These are phyloP conservation scores for Dascyllus trimaculatus DNA, from an alignment of 2,113 vertebrate species.

Conservation along the genomic window DNA sequence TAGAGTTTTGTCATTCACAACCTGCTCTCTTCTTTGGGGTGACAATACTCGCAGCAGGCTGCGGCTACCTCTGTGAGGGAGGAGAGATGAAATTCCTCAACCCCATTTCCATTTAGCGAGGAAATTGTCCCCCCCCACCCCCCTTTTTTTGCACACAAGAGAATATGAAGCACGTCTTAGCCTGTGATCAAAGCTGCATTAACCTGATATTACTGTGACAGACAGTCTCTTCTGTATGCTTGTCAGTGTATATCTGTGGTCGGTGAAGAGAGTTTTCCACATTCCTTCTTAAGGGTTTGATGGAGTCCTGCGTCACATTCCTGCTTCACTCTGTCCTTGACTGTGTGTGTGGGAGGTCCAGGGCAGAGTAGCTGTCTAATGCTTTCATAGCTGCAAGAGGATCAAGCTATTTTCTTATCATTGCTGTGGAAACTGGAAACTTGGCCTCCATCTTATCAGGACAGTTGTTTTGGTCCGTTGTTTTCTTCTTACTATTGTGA, in stretches of 20 bases:
- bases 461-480: slow-evolving; percentile 36
- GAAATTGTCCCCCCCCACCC: background rate
- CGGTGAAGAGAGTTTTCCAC: slow-evolving; percentile 49
- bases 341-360: slow-evolving; percentile 66
- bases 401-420: slow-evolving; percentile 60
- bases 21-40: slow-evolving; percentile 52
- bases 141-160: slow-evolving; percentile 5
- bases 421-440: slow-evolving; percentile 61
- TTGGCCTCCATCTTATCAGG: slow-evolving; percentile 50
- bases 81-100: slow-evolving; percentile 33
- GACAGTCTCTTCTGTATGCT: slow-evolving; percentile 2
- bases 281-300: slow-evolving; percentile 63
- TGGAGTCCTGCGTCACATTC: slow-evolving; percentile 71
- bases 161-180: background rate
- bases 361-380: slow-evolving; percentile 39
- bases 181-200: slow-evolving; percentile 30
- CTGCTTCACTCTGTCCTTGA: slow-evolving; percentile 68
- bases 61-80: slow-evolving; percentile 29
- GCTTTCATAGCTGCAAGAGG: slow-evolving; percentile 41
- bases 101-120: slow-evolving; percentile 34
- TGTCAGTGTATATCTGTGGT: slow-evolving; percentile 30
- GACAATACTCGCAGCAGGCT: slow-evolving; percentile 67
- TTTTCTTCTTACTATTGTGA: background rate
- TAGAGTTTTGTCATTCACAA: slow-evolving; percentile 77
- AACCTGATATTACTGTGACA: slow-evolving; percentile 19